Evolutionary conservation across 2,888 invertebrate genomes (phyloP), one percentile per base, ranked within the genome.

Genomic region (Nasonovia ribisnigri): DNA sequence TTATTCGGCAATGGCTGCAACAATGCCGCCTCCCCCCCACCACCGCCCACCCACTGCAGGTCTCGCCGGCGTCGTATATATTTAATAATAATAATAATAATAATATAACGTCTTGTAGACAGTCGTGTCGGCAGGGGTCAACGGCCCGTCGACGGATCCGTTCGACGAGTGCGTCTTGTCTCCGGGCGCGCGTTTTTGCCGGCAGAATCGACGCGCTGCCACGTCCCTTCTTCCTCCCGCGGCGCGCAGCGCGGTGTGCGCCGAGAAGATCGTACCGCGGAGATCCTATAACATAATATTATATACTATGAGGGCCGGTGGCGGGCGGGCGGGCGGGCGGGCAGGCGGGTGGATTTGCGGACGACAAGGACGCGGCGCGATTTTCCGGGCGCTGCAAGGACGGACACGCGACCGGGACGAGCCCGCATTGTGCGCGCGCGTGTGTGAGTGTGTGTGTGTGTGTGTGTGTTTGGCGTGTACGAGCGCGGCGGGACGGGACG

Each of bases 341-440:
- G 51, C 88, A 36, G 51, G 8, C 36, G 36, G 29, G 77, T 16
- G 51, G 84, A 91, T 46, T 91, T 91, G 84, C 90, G 43, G 88
- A 16, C 77, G 67, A 36, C 92, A 92, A 92, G 92, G 92, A 92
- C 92, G 57, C 60, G 36, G 36, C 26, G 42, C 36, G 54, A 84
- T 93, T 93, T 92, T 77, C 88, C 77, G 77, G 42, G 57, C 48
- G 46, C 20, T 48, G 89, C 91, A 91, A 91, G 91, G 91, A 91
- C 91, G 91, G n/a, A 77, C 77, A 20, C 36, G 77, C 36, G 77
- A 77, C 77, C 90, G 51, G 90, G 90, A 90, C 48, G 90, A 77
- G 43, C n/a, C 60, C 90, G 46, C 46, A 4, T 29, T 67, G 90
- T 20, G 67, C 0, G 36, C 5, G 77, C 6, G 67, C 20, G n/a